phyloP scores from a whole-genome alignment of 2,113 vertebrate species.

The Ascaphus truei region DNA sequence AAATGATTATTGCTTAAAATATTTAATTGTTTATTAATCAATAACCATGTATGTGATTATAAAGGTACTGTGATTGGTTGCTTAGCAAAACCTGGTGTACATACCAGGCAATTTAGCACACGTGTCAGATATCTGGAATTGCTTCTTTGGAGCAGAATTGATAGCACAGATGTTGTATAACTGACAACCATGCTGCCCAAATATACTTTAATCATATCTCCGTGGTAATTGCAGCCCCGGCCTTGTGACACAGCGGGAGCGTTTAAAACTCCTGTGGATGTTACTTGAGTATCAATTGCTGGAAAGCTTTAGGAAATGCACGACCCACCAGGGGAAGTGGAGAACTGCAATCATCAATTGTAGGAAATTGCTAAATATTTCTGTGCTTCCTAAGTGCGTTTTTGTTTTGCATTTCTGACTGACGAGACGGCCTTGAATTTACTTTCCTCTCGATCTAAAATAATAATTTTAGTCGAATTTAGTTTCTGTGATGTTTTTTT shows the following conservation, averaged over 20 bases:
- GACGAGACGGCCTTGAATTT: not conserved
- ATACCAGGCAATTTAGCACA: no score
- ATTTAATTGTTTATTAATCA: no score
- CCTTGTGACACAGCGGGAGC: conserved; percentile 22
- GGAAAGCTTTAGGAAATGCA: conserved; percentile 23
- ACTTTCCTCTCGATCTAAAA: no score
- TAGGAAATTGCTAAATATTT: conserved; percentile 24
- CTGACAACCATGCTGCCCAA: not conserved
- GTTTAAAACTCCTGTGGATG: conserved; percentile 11
- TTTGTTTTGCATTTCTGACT: not conserved
- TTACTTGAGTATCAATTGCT: conserved; percentile 26
- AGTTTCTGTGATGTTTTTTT: no score
- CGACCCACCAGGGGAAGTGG: conserved; percentile 4
- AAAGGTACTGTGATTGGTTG: no score
- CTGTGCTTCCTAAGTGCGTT: not conserved
- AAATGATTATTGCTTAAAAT: no score
- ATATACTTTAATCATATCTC: conserved; percentile 14
- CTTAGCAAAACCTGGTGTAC: no score
- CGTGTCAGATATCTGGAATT: not conserved
- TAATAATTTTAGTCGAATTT: no score
- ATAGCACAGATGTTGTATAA: conserved; percentile 22
- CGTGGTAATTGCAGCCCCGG: conserved; percentile 9
- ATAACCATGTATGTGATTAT: no score
- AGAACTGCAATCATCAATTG: conserved; percentile 28
- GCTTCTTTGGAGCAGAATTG: not conserved